Evolutionary conservation across 2,113 vertebrate genomes (phyloP), one percentile per base, ranked within the genome.

Genomic region (Sardina pilchardus): DNA sequence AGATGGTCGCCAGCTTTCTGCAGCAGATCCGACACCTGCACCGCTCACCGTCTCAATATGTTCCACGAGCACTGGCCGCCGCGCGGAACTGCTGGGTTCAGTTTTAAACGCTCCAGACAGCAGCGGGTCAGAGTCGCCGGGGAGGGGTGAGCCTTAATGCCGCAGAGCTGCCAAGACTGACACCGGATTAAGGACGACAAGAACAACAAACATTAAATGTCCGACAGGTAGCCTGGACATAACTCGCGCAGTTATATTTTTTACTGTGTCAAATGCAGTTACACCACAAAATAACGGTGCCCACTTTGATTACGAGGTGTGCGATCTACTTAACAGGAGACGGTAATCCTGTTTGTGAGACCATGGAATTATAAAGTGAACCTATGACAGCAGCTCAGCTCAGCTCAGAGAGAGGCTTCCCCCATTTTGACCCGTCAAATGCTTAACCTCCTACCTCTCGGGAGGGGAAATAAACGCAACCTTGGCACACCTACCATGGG

Each of bases 11-110:
- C 42, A 30, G 43, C 39, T 67, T 24, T 59, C 50, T 34, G 19
- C 78, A 82, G 6, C 50, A 71, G 59, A 82, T 50, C 56, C 9
- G 36, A 86, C 85, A 86, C 82, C 85, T 86, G 85, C 26, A 21
- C 34, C 26, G 43, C 12, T 83, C 44, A 83, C 34, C 43, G 45
- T 5, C 56, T 63, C 59, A 82, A 82, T 48, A 75, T 75, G 81
- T 82, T 81, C 47, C 50, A 36, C 63, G 5, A n/a, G 26, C 59
- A 59, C n/a, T 82, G 63, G 44, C 56, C 19, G 16, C 19, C 39
- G 7, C 44, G 53, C 56, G n/a, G 24, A n/a, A 63, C 56, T 63
- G 0, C 39, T 30, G 39, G 81, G 81, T 42, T 83, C 81, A 78
- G 75, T 17, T 10, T 44, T 82, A 81, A 87, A 63, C 83, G 19